A percentile compares a stretch with the other conserved stretches of the same genome.
Conservation (phyloP, 2,113 vertebrate species). For the Triplophysa siluroides region DNA sequence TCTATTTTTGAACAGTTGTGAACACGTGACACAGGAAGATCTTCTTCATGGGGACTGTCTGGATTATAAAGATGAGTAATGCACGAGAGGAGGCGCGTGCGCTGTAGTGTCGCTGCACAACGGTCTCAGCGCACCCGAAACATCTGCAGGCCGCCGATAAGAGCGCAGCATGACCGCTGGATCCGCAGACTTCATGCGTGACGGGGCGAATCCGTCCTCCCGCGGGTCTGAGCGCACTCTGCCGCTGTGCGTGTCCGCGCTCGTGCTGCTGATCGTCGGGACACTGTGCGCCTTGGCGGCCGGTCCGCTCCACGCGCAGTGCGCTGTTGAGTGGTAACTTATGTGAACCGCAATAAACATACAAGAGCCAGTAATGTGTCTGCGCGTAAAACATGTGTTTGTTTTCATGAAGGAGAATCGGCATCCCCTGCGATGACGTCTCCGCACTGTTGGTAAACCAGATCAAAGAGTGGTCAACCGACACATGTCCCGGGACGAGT, state of each 20-base stretch:
- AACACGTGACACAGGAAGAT: background rate
- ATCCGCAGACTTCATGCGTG: background rate
- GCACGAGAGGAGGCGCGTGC: background rate
- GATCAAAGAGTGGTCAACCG: slow-evolving; percentile 53
- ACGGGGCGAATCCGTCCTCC: background rate
- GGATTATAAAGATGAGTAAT: background rate
- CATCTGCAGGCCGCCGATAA: slow-evolving; percentile 12
- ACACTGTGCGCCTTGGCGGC: slow-evolving; percentile 34
- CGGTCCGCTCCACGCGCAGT: slow-evolving; percentile 52
- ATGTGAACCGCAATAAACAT: background rate
- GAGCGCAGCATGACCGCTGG: slow-evolving; percentile 16
- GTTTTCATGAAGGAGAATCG: slow-evolving; percentile 41
- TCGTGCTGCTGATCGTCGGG: slow-evolving; percentile 22
- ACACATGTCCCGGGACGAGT: slow-evolving; percentile 40
- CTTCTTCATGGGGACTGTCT: background rate
- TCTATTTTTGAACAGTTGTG: too few relatives aligned
- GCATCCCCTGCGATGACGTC: slow-evolving; percentile 51
- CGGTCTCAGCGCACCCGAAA: background rate
- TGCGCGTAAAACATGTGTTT: background rate
- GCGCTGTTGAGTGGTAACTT: slow-evolving; percentile 50
- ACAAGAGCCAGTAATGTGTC: too few relatives aligned
- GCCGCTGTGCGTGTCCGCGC: slow-evolving; percentile 17
- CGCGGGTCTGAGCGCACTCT: background rate
- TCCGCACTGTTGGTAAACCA: slow-evolving; percentile 52
- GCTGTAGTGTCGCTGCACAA: background rate